Percentiles rank a stretch among this genome's conserved stretches.
Evolutionary conservation across 2,888 invertebrate species (phyloP).

Genomic region (Thera obeliscata): DNA sequence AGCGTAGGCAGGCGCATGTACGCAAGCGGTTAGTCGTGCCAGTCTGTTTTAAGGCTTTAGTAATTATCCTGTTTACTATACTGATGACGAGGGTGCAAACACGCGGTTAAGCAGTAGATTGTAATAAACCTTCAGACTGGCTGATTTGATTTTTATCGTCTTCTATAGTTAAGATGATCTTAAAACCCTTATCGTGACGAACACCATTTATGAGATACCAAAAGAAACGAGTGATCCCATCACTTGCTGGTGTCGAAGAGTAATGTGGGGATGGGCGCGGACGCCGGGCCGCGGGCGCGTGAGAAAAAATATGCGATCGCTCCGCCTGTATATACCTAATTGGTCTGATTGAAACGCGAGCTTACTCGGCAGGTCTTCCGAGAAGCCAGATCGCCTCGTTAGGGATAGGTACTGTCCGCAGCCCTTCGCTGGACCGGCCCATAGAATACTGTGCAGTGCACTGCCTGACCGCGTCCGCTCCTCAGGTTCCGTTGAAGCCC

Average conservation of each 20-base stretch:
- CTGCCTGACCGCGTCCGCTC: constrained; percentile 10
- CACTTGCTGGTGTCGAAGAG: constrained; percentile 38
- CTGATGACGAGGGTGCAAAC: neutral
- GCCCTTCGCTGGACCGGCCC: constrained; percentile 44
- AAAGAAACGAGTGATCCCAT: constrained; percentile 49
- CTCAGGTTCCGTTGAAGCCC: constrained; percentile 8
- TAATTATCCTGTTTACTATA: neutral
- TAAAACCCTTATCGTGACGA: constrained; percentile 19
- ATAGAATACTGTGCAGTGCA: constrained; percentile 7
- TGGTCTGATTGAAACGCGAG: constrained; percentile 82
- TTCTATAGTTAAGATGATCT: neutral
- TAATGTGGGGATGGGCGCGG: constrained; percentile 26
- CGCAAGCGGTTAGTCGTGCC: neutral
- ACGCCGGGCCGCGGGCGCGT: constrained; percentile 37
- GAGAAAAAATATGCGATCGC: constrained; percentile 56
- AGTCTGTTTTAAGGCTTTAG: neutral
- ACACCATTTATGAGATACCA: constrained; percentile 6
- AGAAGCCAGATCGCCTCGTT: constrained; percentile 71
- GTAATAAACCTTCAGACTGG: neutral
- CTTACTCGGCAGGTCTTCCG: constrained; percentile 70
- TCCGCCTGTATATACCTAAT: constrained; percentile 65
- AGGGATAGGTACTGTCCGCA: constrained; percentile 68
- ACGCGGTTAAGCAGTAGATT: neutral
- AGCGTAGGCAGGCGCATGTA: neutral
- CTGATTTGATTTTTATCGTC: neutral